Conservation (phyloP, 2,113 vertebrate species). For the Synchiropus splendidus region DNA sequence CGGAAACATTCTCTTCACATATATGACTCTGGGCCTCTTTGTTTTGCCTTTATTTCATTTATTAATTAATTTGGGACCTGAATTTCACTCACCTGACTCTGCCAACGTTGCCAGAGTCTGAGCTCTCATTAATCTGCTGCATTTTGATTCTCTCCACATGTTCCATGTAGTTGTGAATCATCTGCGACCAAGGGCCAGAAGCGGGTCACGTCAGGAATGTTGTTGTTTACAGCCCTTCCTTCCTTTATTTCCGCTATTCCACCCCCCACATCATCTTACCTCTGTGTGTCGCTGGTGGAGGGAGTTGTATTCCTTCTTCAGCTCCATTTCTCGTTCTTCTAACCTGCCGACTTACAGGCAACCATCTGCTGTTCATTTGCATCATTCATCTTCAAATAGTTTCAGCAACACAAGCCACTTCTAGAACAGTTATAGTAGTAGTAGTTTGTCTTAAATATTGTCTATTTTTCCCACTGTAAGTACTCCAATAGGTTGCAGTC, state of each 20-base stretch:
- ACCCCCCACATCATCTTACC: slow-evolving; percentile 53
- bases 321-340: slow-evolving; percentile 90
- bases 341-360: slow-evolving; percentile 89
- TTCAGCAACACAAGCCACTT: no score
- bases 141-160: slow-evolving; percentile 92
- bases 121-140: slow-evolving; percentile 73
- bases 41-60: no score
- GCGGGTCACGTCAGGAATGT: background rate
- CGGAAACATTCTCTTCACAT: no score
- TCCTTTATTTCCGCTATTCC: background rate
- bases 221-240: background rate
- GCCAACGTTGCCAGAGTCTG: slow-evolving; percentile 37
- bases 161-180: slow-evolving; percentile 98
- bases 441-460: no score
- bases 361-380: slow-evolving; percentile 1
- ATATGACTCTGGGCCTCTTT: no score
- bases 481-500: no score
- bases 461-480: no score
- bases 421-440: no score
- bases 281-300: slow-evolving; percentile 94
- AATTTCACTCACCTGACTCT: slow-evolving; percentile 50
- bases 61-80: no score
- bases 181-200: slow-evolving; percentile 61
- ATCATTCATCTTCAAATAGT: no score
- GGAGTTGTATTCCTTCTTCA: slow-evolving; percentile 94